Conservation (phyloP, 92 coral and sea anemone species). For the Umimayanthus chanpuru region DNA sequence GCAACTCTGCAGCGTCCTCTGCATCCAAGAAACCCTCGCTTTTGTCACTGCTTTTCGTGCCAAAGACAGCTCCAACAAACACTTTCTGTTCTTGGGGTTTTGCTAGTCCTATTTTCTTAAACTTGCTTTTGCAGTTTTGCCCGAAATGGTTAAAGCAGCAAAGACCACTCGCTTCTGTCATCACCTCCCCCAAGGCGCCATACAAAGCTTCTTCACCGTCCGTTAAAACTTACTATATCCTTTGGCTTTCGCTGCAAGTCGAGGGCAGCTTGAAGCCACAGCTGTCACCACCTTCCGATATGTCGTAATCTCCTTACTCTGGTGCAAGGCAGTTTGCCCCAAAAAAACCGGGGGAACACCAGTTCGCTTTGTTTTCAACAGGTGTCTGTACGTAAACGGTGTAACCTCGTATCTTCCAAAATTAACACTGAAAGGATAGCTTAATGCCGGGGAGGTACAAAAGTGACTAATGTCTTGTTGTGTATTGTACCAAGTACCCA, state of each 20-base stretch:
- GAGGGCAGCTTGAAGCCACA: slow-evolving; percentile 26
- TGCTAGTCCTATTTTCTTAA: not conserved
- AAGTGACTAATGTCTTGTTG: slow-evolving; percentile 49
- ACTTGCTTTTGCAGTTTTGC: slow-evolving; percentile 42
- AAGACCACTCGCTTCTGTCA: slow-evolving; percentile 52
- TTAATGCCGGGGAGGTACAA: slow-evolving; percentile 32
- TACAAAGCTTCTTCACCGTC: slow-evolving; percentile 52
- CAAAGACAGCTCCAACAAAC: too few relatives aligned
- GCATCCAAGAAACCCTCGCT: too few relatives aligned
- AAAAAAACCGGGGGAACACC: slow-evolving; percentile 59
- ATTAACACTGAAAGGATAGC: slow-evolving; percentile 56
- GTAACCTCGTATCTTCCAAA: slow-evolving; percentile 58
- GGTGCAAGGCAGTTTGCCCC: slow-evolving; percentile 55
- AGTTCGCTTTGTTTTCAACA: slow-evolving; percentile 50
- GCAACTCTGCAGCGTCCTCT: too few relatives aligned
- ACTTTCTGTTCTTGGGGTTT: too few relatives aligned
- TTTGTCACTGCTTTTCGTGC: too few relatives aligned
- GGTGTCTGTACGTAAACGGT: slow-evolving; percentile 46
- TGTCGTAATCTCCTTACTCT: slow-evolving; percentile 33
- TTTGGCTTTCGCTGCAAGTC: slow-evolving; percentile 27
- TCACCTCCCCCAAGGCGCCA: slow-evolving; percentile 43
- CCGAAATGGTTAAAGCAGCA: slow-evolving; percentile 49
- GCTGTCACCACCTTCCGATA: slow-evolving; percentile 52
- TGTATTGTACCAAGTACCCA: slow-evolving; percentile 61
- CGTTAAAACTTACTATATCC: slow-evolving; percentile 55